Evolutionary conservation across 2,797 vertebrate genomes (phyloP).

Genomic region (Lacerta viridis): DNA sequence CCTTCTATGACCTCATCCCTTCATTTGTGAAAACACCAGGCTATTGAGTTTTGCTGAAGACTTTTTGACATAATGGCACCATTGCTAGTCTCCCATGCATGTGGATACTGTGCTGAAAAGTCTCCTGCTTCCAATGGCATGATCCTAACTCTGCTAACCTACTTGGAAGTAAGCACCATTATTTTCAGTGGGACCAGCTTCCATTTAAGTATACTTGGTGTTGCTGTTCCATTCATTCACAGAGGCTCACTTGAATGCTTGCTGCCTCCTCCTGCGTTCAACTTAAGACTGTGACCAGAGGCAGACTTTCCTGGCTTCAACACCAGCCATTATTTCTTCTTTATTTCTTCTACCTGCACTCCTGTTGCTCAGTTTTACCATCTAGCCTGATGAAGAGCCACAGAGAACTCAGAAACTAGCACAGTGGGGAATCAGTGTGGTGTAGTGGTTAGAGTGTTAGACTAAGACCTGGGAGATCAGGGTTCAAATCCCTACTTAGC

Average conservation of each 20-base stretch:
- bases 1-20: conserved; percentile 30
- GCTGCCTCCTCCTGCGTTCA: too few species aligned
- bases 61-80: background rate
- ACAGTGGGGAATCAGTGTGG: too few species aligned
- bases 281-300: too few species aligned
- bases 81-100: background rate
- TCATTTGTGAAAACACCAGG: background rate
- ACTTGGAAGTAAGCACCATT: background rate
- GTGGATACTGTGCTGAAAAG: background rate
- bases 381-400: background rate
- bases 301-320: too few species aligned
- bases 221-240: background rate
- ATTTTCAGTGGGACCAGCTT: background rate
- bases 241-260: too few species aligned
- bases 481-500: too few species aligned
- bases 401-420: background rate
- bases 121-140: background rate
- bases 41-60: background rate
- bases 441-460: too few species aligned
- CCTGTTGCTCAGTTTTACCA: too few species aligned
- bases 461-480: too few species aligned
- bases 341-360: too few species aligned
- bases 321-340: too few species aligned
- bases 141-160: background rate
- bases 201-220: background rate